A percentile compares a stretch with the other conserved stretches of the same genome.
Conservation (phyloP, 2,888 invertebrate genomes). For the Graphium colonna region DNA sequence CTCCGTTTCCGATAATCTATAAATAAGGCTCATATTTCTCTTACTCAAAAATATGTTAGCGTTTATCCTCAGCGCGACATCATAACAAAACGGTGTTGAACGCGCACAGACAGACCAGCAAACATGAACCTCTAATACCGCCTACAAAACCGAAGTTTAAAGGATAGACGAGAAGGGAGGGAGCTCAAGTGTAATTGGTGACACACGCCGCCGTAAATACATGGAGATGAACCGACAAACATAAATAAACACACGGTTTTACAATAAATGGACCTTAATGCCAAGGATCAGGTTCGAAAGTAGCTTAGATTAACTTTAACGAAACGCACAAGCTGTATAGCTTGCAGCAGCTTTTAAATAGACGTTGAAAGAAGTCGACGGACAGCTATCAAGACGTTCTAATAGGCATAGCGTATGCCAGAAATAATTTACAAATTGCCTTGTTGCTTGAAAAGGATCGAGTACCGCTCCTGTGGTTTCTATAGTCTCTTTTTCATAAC, state of each 20-base stretch:
- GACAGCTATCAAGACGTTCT: conserved; percentile 75
- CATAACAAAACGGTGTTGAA: conserved; percentile 54
- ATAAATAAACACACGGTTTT: conserved; percentile 30
- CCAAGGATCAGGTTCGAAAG: conserved; percentile 35
- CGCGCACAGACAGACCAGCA: conserved; percentile 31
- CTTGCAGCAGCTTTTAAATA: conserved; percentile 70
- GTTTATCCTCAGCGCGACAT: conserved; percentile 53
- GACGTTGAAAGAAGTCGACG: conserved; percentile 76
- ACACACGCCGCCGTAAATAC: conserved; percentile 59
- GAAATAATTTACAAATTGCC: conserved; percentile 75
- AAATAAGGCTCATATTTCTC: conserved; percentile 61
- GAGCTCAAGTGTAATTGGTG: conserved; percentile 44
- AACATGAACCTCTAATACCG: conserved; percentile 33
- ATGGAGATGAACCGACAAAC: conserved; percentile 43
- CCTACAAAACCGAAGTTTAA: conserved; percentile 13
- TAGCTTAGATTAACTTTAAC: conserved; percentile 27
- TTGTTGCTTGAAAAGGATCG: conserved; percentile 36
- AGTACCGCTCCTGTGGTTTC: conserved; percentile 2
- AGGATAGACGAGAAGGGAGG: conserved; percentile 26
- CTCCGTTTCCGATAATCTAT: conserved; percentile 61
- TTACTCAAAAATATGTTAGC: conserved; percentile 68
- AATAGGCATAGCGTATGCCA: conserved; percentile 72
- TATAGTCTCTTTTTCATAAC: background rate
- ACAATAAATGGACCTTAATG: conserved; percentile 29
- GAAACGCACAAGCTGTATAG: conserved; percentile 24